These are phyloP conservation scores for Orchesella cincta DNA, from an alignment of 1,140 invertebrate species.

Conservation along the genomic window DNA sequence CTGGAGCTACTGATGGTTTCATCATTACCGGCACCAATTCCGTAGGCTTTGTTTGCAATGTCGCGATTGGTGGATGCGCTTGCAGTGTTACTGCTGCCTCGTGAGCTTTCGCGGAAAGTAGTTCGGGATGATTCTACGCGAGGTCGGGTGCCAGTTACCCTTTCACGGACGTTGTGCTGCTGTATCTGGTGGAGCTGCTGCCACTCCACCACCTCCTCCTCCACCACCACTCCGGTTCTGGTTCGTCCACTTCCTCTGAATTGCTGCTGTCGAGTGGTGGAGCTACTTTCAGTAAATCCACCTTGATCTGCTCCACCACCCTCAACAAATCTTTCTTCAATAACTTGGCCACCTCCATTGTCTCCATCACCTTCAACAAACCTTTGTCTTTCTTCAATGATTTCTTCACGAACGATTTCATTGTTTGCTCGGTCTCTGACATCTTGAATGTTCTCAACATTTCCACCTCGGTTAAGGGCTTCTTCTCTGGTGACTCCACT, in stretches of 20 bases:
- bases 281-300: constrained; percentile 6
- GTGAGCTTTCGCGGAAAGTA: not conserved
- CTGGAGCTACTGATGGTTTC: not conserved
- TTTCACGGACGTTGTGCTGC: constrained; percentile 4
- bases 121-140: not conserved
- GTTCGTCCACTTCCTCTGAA: not conserved
- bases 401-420: constrained; percentile 7
- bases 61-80: not conserved
- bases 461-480: not conserved
- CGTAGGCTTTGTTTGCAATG: constrained; percentile 14
- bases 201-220: not conserved
- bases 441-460: constrained; percentile 23
- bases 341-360: not conserved
- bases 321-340: not conserved
- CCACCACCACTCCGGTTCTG: no score
- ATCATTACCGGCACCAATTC: constrained; percentile 15
- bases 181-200: not conserved
- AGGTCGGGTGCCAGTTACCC: not conserved
- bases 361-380: not conserved
- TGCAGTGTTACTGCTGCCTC: no score
- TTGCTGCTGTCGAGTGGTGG: not conserved
- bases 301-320: not conserved
- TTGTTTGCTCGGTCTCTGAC: constrained; percentile 16
- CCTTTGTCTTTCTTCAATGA: not conserved
- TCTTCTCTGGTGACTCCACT: constrained; percentile 5